These are phyloP conservation scores for Pelecanus crispus DNA, from an alignment of 2,113 vertebrate species.

Conservation along the genomic window DNA sequence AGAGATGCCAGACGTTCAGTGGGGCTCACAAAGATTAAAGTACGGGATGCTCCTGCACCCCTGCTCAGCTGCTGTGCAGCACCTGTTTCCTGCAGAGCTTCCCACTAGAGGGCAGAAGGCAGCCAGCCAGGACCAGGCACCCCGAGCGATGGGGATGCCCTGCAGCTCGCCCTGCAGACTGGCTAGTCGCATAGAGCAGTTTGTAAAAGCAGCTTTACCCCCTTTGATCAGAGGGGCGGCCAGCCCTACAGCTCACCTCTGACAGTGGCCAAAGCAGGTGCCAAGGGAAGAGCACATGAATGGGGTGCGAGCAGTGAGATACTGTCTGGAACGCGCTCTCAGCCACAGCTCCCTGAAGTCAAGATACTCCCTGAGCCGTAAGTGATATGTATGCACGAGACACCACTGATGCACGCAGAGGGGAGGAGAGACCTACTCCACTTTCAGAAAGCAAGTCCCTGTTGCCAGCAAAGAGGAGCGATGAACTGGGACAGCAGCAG, in stretches of 20 bases:
- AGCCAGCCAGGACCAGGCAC: background rate
- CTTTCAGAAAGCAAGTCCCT: background rate
- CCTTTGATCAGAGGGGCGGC: background rate
- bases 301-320: accelerated
- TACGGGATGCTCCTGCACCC: accelerated
- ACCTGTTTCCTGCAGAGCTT: background rate
- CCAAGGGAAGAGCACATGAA: background rate
- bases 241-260: background rate
- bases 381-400: background rate
- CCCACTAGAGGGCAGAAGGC: background rate
- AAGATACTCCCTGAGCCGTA: background rate
- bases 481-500: conserved; percentile 14
- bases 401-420: background rate
- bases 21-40: background rate
- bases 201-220: background rate
- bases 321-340: accelerated
- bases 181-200: accelerated
- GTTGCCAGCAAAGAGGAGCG: background rate
- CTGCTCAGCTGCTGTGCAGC: background rate
- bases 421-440: conserved; percentile 16
- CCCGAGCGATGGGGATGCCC: background rate
- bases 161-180: background rate
- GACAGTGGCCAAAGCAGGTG: background rate
- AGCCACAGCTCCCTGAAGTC: background rate
- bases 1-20: background rate